Evolutionary conservation across 2,113 vertebrate species (phyloP).

Genomic region (Ailurus styani): DNA sequence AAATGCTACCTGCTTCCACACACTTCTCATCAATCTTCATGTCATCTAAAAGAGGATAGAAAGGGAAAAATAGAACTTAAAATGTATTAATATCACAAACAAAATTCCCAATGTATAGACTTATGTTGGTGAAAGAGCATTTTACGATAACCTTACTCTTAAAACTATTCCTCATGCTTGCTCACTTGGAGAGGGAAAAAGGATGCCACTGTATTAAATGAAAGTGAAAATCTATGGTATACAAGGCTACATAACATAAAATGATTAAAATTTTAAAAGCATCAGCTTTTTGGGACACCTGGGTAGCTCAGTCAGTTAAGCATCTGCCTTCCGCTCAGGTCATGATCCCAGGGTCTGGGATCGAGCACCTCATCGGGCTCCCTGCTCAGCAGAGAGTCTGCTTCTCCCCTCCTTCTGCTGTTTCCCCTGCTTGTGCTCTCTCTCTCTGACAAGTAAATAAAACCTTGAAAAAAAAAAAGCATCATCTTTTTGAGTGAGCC

Average conservation of each 20-base stretch:
- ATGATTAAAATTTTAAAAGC: background rate
- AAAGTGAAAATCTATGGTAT: background rate
- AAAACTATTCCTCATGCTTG: background rate
- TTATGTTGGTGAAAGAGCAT: background rate
- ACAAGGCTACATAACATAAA: background rate
- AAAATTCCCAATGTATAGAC: background rate
- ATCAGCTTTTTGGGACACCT: background rate
- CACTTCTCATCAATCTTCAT: slow-evolving; percentile 92
- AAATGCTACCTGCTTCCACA: slow-evolving; percentile 92
- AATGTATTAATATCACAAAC: background rate
- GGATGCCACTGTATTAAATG: background rate
- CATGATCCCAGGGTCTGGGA: background rate
- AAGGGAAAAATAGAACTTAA: slow-evolving; percentile 16
- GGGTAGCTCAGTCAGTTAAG: background rate
- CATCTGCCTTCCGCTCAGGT: background rate
- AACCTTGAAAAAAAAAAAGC: background rate
- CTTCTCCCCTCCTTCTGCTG: too few species aligned
- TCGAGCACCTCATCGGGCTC: background rate
- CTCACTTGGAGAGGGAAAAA: background rate
- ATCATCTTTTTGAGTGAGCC: background rate
- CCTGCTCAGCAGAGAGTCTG: background rate
- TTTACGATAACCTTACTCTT: background rate
- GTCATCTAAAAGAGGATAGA: slow-evolving; percentile 81
- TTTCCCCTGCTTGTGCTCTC: background rate
- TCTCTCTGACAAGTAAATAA: background rate